Evolutionary conservation across 2,888 invertebrate species (phyloP), one percentile per base, ranked within the genome.

Genomic region (Oscheius sp.): DNA sequence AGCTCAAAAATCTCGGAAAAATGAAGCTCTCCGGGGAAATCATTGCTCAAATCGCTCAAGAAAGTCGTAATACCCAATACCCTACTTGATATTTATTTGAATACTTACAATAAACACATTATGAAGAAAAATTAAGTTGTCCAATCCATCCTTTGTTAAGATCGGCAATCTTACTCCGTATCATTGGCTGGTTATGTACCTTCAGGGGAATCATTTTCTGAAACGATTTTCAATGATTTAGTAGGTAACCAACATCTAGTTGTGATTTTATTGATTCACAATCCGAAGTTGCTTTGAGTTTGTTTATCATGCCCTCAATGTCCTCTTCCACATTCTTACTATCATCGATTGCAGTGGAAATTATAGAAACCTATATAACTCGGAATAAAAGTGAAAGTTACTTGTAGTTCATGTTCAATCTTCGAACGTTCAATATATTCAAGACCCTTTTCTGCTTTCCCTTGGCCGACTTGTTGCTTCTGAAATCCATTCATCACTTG

Each of bases 111-210:
- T 8, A 36, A 36, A 9, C 14, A 36, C 8, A 36, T 14, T 36
- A 36, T 36, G 8, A 9, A 36, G 36, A 36, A 8, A 9, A 9
- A 36, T 36, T 9, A 36, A 47, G 24, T 3, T 17, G 3, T 22
- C 54, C 54, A 33, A 54, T 54, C 54, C 54, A 54, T 17, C 54
- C 54, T 3, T 54, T 32, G 20, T 54, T 32, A 4, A 54, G 36
- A 33, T 54, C 20, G 17, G 36, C 32, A 30, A 17, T 24, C 22
- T 17, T 54, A 3, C 36, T 54, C 9, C 54, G n/a, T 5, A 33
- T 54, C 54, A 54, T 54, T 12, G 54, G 54, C 33, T 54, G 32
- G 24, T 24, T 54, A 9, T 36, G 38, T 2, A 57, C 38, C 9
- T 44, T 9, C 2, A 57, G 22, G 8, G 36, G 28, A 17, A 56